Conservation (phyloP, 35 echinoderm and acorn worm species). For the Antedon bifida region DNA sequence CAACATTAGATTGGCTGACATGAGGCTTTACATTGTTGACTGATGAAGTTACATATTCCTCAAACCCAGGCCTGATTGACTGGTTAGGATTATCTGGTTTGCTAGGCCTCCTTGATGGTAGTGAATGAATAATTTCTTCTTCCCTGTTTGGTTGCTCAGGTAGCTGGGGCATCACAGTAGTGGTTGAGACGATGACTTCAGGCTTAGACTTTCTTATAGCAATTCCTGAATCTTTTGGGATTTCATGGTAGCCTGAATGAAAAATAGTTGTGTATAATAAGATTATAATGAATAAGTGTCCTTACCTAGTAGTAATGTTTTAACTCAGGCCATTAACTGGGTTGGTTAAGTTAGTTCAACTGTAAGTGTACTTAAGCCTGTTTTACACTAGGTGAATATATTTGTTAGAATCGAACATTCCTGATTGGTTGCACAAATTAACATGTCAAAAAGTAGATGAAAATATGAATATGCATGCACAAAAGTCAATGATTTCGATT, state of each 20-base stretch:
- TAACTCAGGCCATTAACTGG: no score
- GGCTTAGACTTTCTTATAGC: background rate
- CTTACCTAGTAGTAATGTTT: no score
- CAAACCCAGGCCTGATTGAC: background rate
- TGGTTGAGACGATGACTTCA: background rate
- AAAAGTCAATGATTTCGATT: no score
- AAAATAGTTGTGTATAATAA: background rate
- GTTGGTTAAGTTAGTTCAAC: no score
- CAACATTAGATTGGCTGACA: background rate
- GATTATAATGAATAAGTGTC: no score
- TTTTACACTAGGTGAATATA: no score
- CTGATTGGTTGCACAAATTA: no score
- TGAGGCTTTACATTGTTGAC: background rate
- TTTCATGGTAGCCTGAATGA: slow-evolving; percentile 48
- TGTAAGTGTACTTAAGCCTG: no score
- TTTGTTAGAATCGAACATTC: no score
- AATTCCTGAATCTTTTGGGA: slow-evolving; percentile 24
- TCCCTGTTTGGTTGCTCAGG: slow-evolving; percentile 3
- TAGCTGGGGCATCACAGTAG: background rate
- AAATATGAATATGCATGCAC: no score
- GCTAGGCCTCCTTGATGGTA: background rate
- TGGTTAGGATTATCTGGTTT: background rate
- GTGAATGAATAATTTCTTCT: background rate
- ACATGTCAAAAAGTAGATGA: no score
- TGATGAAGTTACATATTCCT: background rate